phyloP scores from a whole-genome alignment of 1,140 invertebrate genomes.

The Micrasema longulum region DNA sequence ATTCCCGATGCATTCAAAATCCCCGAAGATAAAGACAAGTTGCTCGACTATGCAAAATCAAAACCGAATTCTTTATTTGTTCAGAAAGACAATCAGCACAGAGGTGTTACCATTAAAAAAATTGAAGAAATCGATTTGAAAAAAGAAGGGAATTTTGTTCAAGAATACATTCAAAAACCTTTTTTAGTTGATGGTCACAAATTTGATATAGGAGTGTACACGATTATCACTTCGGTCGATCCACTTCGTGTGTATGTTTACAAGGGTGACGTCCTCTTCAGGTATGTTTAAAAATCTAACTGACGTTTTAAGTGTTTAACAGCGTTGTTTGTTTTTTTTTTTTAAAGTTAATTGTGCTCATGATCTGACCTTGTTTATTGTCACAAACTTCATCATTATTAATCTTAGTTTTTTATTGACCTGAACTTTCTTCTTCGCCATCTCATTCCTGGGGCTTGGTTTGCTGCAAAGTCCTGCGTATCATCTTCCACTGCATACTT shows the following conservation, averaged over 20 bases:
- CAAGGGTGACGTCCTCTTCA: conserved; percentile 88
- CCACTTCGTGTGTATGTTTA: conserved; percentile 92
- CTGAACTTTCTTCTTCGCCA: too few relatives aligned
- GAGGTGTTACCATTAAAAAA: conserved; percentile 85
- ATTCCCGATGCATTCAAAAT: conserved; percentile 91
- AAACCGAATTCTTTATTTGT: conserved; percentile 86
- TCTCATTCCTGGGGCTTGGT: too few relatives aligned
- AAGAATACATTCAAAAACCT: conserved; percentile 89
- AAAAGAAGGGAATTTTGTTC: conserved; percentile 86
- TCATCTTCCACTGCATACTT: too few relatives aligned
- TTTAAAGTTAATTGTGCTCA: too few relatives aligned
- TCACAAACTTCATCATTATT: too few relatives aligned
- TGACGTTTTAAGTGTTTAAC: too few relatives aligned
- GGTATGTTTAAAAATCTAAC: conserved; percentile 71
- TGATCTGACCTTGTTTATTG: too few relatives aligned
- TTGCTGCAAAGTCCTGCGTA: too few relatives aligned
- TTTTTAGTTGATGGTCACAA: conserved; percentile 88
- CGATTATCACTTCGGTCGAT: conserved; percentile 90
- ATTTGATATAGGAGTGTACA: conserved; percentile 98
- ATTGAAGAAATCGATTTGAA: conserved; percentile 79
- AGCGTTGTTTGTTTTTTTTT: too few relatives aligned
- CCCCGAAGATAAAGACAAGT: conserved; percentile 79
- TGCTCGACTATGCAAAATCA: conserved; percentile 76
- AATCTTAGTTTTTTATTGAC: too few relatives aligned
- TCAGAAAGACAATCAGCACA: conserved; percentile 92